Percentiles rank a stretch among this genome's conserved stretches.
Evolutionary conservation across 53 echinoderm and acorn worm genomes (phyloP).

Genomic region (Zoroaster sp.): DNA sequence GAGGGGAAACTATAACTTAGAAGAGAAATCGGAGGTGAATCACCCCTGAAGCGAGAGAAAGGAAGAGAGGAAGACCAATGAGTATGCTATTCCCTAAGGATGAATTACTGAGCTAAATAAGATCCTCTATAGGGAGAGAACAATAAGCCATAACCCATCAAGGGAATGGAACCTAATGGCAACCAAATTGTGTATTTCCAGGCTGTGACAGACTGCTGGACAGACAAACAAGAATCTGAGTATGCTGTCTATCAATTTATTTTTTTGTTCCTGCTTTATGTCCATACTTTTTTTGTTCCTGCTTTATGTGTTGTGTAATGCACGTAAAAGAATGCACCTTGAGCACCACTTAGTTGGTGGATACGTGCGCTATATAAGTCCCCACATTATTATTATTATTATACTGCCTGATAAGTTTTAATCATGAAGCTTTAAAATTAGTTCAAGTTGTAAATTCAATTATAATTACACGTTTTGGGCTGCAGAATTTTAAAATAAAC

Average conservation of each 20-base stretch:
- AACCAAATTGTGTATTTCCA: constrained; percentile 46
- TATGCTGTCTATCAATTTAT: not conserved
- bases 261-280: not conserved
- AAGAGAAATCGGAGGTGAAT: constrained; percentile 35
- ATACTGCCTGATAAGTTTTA: no score
- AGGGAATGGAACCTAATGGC: not conserved
- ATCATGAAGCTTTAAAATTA: no score
- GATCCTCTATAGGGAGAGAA: constrained; percentile 21
- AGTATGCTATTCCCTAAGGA: not conserved
- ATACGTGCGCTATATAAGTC: no score
- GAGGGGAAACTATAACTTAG: not conserved
- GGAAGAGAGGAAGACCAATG: not conserved
- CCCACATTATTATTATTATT: no score
- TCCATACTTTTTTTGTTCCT: no score
- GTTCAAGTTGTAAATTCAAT: no score
- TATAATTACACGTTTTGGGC: no score
- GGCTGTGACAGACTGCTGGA: not conserved
- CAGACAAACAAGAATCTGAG: constrained; percentile 7
- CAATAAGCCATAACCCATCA: not conserved
- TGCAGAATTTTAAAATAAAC: no score
- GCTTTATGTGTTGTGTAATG: no score
- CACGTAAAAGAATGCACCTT: no score
- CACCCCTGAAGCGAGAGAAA: constrained; percentile 31
- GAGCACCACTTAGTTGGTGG: no score
- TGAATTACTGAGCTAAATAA: constrained; percentile 34